Evolutionary conservation across 2,113 vertebrate genomes (phyloP).

Genomic region (Sinosuthora webbiana): DNA sequence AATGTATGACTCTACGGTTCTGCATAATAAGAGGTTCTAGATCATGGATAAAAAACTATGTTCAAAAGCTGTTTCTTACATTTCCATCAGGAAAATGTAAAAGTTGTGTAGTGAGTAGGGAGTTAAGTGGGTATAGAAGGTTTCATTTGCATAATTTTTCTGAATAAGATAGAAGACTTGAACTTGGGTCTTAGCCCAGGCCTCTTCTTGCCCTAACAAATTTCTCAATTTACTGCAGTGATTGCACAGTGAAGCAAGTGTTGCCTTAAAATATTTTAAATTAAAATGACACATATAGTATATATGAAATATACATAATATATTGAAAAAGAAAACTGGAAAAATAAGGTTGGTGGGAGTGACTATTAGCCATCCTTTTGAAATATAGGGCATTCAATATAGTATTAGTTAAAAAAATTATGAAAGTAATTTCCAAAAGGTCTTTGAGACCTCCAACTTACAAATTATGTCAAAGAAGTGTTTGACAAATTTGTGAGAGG

Average conservation of each 20-base stretch:
- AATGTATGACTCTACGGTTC: neutral
- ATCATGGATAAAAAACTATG: neutral
- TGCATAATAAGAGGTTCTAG: neutral
- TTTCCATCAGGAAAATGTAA: neutral
- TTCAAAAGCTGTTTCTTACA: neutral
- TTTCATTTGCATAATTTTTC: neutral
- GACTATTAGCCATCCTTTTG: neutral
- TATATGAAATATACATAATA: neutral
- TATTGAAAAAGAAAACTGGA: neutral
- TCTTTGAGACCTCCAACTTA: neutral
- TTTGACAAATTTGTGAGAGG: neutral
- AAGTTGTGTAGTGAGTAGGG: neutral
- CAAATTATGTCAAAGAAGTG: neutral
- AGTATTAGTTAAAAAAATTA: neutral
- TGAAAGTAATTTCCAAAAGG: neutral
- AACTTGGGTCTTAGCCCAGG: neutral
- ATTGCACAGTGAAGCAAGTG: neutral
- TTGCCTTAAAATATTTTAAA: neutral
- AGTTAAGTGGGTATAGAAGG: neutral
- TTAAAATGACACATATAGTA: neutral
- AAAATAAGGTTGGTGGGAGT: neutral
- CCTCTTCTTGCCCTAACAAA: neutral
- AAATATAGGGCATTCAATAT: neutral
- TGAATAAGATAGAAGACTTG: neutral
- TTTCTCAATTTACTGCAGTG: neutral